phyloP scores from a whole-genome alignment of 1,140 invertebrate genomes.

The Anoplophora glabripennis region DNA sequence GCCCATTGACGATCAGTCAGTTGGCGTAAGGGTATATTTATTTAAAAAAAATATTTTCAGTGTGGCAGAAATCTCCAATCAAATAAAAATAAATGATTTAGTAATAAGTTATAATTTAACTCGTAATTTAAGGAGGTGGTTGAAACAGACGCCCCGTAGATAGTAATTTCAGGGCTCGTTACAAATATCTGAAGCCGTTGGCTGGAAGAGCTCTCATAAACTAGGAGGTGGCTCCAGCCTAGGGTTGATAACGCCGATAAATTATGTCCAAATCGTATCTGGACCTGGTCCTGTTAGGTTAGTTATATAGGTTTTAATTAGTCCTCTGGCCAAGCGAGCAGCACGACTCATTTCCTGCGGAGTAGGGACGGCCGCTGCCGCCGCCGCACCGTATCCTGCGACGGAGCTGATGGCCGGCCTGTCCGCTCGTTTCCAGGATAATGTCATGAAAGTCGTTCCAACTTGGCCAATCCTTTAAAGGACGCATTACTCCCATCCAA shows the following conservation, averaged over 20 bases:
- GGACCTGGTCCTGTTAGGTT: conserved; percentile 5
- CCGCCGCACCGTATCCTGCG: conserved; percentile 9
- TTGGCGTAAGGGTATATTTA: no score
- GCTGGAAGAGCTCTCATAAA: no score
- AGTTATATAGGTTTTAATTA: conserved; percentile 36
- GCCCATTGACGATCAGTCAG: no score
- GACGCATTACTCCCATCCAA: conserved; percentile 48
- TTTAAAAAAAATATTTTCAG: no score
- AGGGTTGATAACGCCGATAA: background rate
- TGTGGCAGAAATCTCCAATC: no score
- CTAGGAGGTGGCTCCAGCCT: no score
- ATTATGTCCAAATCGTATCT: conserved; percentile 12
- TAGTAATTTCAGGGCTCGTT: no score
- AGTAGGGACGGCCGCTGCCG: conserved; percentile 14
- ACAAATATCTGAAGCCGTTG: no score
- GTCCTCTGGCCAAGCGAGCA: conserved; percentile 16
- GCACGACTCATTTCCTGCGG: conserved; percentile 18
- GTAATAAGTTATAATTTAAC: no score
- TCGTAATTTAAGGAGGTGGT: no score
- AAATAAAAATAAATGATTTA: no score
- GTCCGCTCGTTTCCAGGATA: conserved; percentile 45
- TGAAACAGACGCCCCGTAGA: no score
- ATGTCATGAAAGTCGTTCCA: conserved; percentile 43
- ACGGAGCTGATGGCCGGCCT: conserved; percentile 30
- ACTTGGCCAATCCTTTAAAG: conserved; percentile 48